Conservation (phyloP, 1,140 invertebrate genomes). For the Leptopilina clavipes region DNA sequence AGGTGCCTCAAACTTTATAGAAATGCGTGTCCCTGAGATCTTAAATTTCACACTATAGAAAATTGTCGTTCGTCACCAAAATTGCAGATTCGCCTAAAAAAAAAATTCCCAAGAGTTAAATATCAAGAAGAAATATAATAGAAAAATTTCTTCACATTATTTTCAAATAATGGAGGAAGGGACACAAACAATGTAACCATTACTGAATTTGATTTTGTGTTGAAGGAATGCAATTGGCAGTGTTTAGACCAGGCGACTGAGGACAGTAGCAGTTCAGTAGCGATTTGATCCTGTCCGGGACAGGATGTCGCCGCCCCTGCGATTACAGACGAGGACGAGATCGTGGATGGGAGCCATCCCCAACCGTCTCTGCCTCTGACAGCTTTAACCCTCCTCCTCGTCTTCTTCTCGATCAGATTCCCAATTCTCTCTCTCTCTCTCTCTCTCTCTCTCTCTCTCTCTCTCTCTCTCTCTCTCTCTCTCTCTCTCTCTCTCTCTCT, state of each 20-base stretch:
- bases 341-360: conserved; percentile 68
- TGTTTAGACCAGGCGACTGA: conserved; percentile 52
- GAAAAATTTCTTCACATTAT: neutral
- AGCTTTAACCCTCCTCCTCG: conserved; percentile 62
- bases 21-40: conserved; percentile 53
- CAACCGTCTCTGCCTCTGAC: conserved; percentile 72
- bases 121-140: neutral
- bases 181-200: conserved; percentile 65
- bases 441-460: conserved; percentile 36
- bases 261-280: conserved; percentile 67
- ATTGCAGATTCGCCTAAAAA: no score
- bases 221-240: conserved; percentile 65
- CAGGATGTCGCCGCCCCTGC: conserved; percentile 75
- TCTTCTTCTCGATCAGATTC: conserved; percentile 36
- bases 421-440: conserved; percentile 39
- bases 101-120: no score
- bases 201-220: conserved; percentile 66
- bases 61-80: no score
- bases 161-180: conserved; percentile 20
- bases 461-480: conserved; percentile 13
- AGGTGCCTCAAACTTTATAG: conserved; percentile 40
- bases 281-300: conserved; percentile 74
- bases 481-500: conserved; percentile 33
- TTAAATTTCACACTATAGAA: conserved; percentile 47
- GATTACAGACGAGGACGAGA: conserved; percentile 73